These are phyloP conservation scores for Nysson spinosus DNA, from an alignment of 2,888 invertebrate genomes.

Conservation along the genomic window DNA sequence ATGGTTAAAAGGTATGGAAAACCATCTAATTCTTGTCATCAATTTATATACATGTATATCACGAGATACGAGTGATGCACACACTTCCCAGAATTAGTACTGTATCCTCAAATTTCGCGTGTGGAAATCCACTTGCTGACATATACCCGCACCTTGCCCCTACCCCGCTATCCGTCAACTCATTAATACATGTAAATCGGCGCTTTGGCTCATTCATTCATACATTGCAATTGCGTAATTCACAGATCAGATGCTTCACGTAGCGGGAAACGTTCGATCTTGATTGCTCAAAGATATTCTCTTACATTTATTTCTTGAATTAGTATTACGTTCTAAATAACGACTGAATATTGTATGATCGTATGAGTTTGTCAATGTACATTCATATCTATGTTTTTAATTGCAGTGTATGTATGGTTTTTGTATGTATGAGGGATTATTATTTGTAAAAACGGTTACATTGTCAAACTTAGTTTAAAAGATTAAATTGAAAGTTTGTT, in stretches of 20 bases:
- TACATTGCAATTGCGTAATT: slow-evolving; percentile 21
- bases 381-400: too few relatives aligned
- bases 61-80: not conserved
- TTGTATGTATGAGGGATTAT: too few relatives aligned
- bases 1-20: slow-evolving; percentile 88
- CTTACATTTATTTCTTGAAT: too few relatives aligned
- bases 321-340: too few relatives aligned
- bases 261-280: not conserved
- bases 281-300: not conserved
- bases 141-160: slow-evolving; percentile 1
- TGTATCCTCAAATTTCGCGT: slow-evolving; percentile 20
- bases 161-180: slow-evolving; percentile 15
- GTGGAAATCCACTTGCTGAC: slow-evolving; percentile 20
- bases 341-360: too few relatives aligned
- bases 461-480: too few relatives aligned
- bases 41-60: not conserved
- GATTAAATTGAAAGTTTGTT: too few relatives aligned
- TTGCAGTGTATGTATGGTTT: too few relatives aligned
- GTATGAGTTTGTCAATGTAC: too few relatives aligned
- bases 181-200: slow-evolving; percentile 32
- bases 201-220: slow-evolving; percentile 29
- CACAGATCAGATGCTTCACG: slow-evolving; percentile 4
- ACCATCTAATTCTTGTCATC: not conserved
- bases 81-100: slow-evolving; percentile 1
- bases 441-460: too few relatives aligned